Percentiles rank a stretch among this genome's conserved stretches.
These are phyloP conservation scores for Panagrolaimus sp. DNA, from an alignment of 1,140 invertebrate genomes.

Conservation along the genomic window DNA sequence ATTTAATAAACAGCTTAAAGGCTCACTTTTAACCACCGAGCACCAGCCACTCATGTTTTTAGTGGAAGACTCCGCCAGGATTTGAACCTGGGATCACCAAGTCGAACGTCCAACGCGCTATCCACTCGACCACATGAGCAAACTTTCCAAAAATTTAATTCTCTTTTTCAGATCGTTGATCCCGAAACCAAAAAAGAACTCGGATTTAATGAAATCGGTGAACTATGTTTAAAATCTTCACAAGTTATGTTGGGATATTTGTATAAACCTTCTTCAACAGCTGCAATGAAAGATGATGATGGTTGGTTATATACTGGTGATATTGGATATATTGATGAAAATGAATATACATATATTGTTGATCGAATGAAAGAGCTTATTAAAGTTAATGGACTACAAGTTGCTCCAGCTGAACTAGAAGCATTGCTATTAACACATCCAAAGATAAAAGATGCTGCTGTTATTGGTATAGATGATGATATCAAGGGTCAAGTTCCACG, in stretches of 20 bases:
- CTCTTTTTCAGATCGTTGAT: conserved; percentile 29
- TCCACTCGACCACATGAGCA: too few species aligned
- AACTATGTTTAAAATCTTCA: conserved; percentile 33
- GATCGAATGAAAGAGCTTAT: conserved; percentile 81
- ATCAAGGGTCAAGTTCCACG: conserved; percentile 70
- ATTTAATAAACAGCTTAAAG: too few species aligned
- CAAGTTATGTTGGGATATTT: conserved; percentile 45
- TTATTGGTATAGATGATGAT: conserved; percentile 71
- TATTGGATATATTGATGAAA: conserved; percentile 69
- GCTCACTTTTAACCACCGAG: too few species aligned
- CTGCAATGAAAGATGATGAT: conserved; percentile 66
- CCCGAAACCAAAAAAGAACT: conserved; percentile 22
- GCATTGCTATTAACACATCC: conserved; percentile 69
- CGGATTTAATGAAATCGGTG: conserved; percentile 19
- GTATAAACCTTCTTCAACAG: conserved; percentile 35
- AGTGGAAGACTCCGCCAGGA: too few species aligned
- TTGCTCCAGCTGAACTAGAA: conserved; percentile 78
- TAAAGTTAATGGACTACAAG: conserved; percentile 78
- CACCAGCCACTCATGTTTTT: too few species aligned
- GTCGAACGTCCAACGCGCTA: too few species aligned
- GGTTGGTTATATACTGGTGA: conserved; percentile 78
- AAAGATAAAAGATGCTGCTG: conserved; percentile 71
- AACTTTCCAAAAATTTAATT: too few species aligned
- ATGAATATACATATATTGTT: conserved; percentile 68
- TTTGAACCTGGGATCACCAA: too few species aligned